Evolutionary conservation across 2,113 vertebrate genomes (phyloP), one percentile per base, ranked within the genome.

Genomic region (Dicerorhinus sumatrensis): DNA sequence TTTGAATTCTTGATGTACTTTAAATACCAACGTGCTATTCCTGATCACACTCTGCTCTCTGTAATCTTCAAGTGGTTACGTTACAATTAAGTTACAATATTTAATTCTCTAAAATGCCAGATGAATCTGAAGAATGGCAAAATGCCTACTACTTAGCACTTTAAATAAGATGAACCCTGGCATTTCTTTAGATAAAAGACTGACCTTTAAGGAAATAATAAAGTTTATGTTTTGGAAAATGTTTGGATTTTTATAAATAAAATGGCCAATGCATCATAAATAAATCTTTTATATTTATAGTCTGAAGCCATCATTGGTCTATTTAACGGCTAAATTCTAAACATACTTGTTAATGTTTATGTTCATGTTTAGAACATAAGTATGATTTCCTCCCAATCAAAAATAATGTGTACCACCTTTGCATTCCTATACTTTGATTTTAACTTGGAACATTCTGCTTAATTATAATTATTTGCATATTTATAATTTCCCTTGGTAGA

Each of bases 31-130:
- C 31, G 2, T 79, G 20, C 33, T 89, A 82, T 62, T 93, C 33
- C 72, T 87, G 8, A 39, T 77, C 65, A 79, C 65, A 73, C 8
- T 54, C 9, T 48, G 11, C 42, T 83, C n/a, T 88, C 33, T 95
- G 48, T 96, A 96, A 86, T 95, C 94, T 98, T 98, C 89, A 97
- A 56, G 79, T 97, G 86, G 82, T 97, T 94, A 20, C 92, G 39
- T 95, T 98, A 97, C 88, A 97, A 10, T 76, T 80, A 42, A 27
- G 46, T 98, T 97, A 96, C 86, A 98, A 48, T 94, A 98, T 95
- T 94, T 97, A 97, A 98, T 97, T 97, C 92, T 93, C 72, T 95
- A 96, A 98, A 98, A 97, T 98, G 77, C 83, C 88, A 97, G 65
- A 91, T 96, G 80, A 98, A 94, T 97, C 95, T 97, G 75, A 96